Evolutionary conservation across 1,140 invertebrate genomes (phyloP).

Genomic region (Leptopilina boulardi): DNA sequence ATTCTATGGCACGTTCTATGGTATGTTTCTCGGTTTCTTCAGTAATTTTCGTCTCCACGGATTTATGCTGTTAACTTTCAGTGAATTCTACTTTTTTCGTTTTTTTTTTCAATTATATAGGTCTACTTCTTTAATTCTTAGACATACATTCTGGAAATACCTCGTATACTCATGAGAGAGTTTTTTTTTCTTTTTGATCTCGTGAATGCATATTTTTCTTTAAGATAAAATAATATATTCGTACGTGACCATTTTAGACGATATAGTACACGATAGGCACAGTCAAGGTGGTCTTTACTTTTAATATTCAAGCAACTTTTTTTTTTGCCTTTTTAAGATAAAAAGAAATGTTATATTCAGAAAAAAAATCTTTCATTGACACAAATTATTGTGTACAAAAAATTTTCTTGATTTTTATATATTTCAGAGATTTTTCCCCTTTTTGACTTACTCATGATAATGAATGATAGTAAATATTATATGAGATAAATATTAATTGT

Average conservation of each 20-base stretch:
- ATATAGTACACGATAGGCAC: too few relatives aligned
- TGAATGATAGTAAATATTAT: too few relatives aligned
- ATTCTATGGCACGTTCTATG: slow-evolving; percentile 12
- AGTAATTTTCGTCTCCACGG: background rate
- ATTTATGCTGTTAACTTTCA: slow-evolving; percentile 1
- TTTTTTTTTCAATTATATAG: background rate
- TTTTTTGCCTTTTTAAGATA: too few relatives aligned
- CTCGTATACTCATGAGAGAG: background rate
- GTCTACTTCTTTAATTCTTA: background rate
- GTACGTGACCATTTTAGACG: background rate
- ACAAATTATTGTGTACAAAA: too few relatives aligned
- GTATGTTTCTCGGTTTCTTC: background rate
- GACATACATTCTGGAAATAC: background rate
- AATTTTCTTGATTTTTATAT: too few relatives aligned
- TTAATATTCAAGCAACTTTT: too few relatives aligned
- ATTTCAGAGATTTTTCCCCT: too few relatives aligned
- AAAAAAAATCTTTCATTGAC: too few relatives aligned
- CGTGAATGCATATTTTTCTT: background rate
- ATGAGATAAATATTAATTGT: too few relatives aligned
- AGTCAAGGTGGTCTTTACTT: too few relatives aligned
- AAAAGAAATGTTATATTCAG: too few relatives aligned
- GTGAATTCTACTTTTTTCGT: background rate
- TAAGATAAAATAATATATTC: background rate
- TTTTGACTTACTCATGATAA: too few relatives aligned
- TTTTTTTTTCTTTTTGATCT: background rate